phyloP scores from a whole-genome alignment of 2,797 vertebrate genomes.

The Parambassis ranga region DNA sequence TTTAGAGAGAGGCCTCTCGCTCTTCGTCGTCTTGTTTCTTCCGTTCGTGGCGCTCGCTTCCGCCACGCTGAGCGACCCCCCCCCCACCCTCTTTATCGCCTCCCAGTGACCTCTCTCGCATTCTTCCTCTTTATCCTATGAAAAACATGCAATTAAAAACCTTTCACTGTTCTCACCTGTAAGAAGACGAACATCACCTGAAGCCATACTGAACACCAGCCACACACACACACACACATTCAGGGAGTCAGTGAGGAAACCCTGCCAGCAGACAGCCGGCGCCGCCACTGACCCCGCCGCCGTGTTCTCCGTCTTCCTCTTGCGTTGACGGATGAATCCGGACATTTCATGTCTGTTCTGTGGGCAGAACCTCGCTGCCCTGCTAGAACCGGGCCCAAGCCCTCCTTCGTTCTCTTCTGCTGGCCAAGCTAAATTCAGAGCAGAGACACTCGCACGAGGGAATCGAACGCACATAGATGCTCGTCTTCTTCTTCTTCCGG shows the following conservation, averaged over 20 bases:
- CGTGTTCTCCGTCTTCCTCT: slow-evolving; percentile 34
- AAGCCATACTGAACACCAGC: slow-evolving; percentile 77
- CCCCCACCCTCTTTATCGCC: slow-evolving; percentile 36
- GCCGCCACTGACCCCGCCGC: too few species aligned
- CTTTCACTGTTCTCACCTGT: slow-evolving; percentile 36
- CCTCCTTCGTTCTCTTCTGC: slow-evolving; percentile 78
- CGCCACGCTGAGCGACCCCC: background rate
- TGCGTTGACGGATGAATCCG: slow-evolving; percentile 77
- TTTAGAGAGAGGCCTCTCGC: slow-evolving; percentile 32
- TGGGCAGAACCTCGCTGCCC: slow-evolving; percentile 79
- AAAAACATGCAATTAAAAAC: slow-evolving; percentile 60
- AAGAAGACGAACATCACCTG: slow-evolving; percentile 6
- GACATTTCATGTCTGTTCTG: slow-evolving; percentile 80
- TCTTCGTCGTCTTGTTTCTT: slow-evolving; percentile 43
- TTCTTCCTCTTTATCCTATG: slow-evolving; percentile 47
- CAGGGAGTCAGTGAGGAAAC: slow-evolving; percentile 49
- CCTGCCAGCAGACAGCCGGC: background rate
- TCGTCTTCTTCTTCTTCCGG: background rate
- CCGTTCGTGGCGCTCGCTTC: slow-evolving; percentile 10
- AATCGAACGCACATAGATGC: slow-evolving; percentile 65
- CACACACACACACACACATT: slow-evolving; percentile 44
- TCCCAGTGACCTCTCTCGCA: slow-evolving; percentile 39
- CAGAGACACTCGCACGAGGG: slow-evolving; percentile 77
- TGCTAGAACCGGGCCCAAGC: slow-evolving; percentile 79
- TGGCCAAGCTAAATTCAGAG: slow-evolving; percentile 81